Conservation (phyloP, 1,140 invertebrate species). For the Eupristina koningsbergeri region DNA sequence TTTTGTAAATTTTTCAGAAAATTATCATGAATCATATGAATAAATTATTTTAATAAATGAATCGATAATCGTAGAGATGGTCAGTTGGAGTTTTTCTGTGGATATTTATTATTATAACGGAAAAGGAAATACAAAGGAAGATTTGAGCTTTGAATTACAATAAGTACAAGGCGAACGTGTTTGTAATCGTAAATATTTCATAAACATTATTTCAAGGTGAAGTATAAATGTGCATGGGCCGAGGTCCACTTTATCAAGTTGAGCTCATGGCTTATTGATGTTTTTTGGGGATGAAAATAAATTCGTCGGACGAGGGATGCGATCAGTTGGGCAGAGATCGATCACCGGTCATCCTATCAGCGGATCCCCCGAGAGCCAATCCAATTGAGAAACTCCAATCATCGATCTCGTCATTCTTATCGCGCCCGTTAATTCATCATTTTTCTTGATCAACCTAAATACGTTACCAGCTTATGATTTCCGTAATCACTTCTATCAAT, state of each 20-base stretch:
- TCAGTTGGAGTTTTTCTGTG: too few relatives aligned
- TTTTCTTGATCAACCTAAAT: slow-evolving; percentile 26
- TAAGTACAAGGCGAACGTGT: too few relatives aligned
- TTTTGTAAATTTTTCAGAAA: too few relatives aligned
- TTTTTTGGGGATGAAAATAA: slow-evolving; percentile 49
- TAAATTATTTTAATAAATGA: too few relatives aligned
- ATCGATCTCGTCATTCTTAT: slow-evolving; percentile 54
- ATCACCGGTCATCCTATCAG: slow-evolving; percentile 48
- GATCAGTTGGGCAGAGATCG: slow-evolving; percentile 51
- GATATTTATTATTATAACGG: too few relatives aligned
- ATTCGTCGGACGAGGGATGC: slow-evolving; percentile 47
- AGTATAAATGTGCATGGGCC: background rate
- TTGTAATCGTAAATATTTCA: slow-evolving; percentile 2
- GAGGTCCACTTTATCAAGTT: slow-evolving; percentile 7
- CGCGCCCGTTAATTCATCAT: slow-evolving; percentile 46
- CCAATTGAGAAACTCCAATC: slow-evolving; percentile 48
- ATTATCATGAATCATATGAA: too few relatives aligned
- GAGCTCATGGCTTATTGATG: slow-evolving; percentile 47
- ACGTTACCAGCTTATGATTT: slow-evolving; percentile 28
- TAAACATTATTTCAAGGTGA: background rate
- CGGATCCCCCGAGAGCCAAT: slow-evolving; percentile 43
- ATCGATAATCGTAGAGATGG: too few relatives aligned
- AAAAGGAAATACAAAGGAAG: too few relatives aligned
- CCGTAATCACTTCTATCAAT: slow-evolving; percentile 38
- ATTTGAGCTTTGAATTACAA: too few relatives aligned